Evolutionary conservation across 1,140 invertebrate genomes (phyloP).

Genomic region (Cydia strobilella): DNA sequence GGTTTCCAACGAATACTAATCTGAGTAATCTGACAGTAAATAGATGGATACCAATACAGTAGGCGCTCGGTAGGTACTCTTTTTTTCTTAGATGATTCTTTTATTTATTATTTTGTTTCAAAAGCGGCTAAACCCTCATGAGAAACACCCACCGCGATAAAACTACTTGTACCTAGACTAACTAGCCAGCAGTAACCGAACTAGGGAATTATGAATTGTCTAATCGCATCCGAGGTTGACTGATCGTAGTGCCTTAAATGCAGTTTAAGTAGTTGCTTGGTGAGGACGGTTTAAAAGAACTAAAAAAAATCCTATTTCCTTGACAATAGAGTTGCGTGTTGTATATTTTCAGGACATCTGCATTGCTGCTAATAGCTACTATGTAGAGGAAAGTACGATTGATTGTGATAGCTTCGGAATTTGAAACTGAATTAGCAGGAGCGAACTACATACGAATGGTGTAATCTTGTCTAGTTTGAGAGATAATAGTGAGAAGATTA

Average conservation of each 20-base stretch:
- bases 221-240: background rate
- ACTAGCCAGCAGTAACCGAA: background rate
- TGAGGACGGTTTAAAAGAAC: background rate
- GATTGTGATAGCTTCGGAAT: background rate
- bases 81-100: too few species aligned
- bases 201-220: background rate
- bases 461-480: constrained; percentile 45
- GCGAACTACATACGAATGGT: background rate
- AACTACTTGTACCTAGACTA: background rate
- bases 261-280: background rate
- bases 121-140: background rate
- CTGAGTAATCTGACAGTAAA: too few species aligned
- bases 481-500: background rate
- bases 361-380: background rate
- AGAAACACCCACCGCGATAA: background rate
- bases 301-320: background rate
- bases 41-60: too few species aligned
- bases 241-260: background rate
- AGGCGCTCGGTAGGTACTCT: too few species aligned
- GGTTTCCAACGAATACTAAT: too few species aligned
- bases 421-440: background rate
- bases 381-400: background rate
- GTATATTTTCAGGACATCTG: background rate
- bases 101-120: too few species aligned
- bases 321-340: background rate